Conservation (phyloP, 2,113 vertebrate species). For the Rostratula benghalensis region DNA sequence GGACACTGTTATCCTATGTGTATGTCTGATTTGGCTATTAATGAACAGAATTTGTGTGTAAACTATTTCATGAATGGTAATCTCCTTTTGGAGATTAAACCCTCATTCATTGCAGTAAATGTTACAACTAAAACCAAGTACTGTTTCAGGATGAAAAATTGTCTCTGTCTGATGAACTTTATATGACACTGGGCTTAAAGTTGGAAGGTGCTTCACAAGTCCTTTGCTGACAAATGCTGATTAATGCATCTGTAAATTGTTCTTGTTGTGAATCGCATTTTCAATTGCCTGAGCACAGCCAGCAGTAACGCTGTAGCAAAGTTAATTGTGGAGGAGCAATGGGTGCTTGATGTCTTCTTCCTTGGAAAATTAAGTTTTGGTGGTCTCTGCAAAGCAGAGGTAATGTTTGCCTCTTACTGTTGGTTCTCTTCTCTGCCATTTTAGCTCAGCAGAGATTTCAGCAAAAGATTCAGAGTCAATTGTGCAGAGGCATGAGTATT, state of each 20-base stretch:
- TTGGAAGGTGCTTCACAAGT: not conserved
- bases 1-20: not conserved
- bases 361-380: not conserved
- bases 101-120: not conserved
- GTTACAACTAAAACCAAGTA: not conserved
- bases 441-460: not conserved
- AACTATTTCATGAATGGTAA: not conserved
- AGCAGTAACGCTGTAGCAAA: not conserved
- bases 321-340: not conserved
- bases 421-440: not conserved
- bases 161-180: not conserved
- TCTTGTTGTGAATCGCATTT: not conserved
- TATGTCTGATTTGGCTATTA: not conserved
- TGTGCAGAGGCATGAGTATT: not conserved
- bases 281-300: not conserved
- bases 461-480: not conserved
- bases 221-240: not conserved
- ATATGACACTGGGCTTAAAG: not conserved
- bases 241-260: not conserved
- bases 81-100: not conserved
- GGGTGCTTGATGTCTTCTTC: not conserved
- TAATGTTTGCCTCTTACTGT: not conserved
- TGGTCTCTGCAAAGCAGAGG: not conserved
- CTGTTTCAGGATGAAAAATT: not conserved
- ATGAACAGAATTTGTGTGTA: not conserved